Evolutionary conservation across 1,140 invertebrate genomes (phyloP).

Genomic region (Rhopalosiphum padi): DNA sequence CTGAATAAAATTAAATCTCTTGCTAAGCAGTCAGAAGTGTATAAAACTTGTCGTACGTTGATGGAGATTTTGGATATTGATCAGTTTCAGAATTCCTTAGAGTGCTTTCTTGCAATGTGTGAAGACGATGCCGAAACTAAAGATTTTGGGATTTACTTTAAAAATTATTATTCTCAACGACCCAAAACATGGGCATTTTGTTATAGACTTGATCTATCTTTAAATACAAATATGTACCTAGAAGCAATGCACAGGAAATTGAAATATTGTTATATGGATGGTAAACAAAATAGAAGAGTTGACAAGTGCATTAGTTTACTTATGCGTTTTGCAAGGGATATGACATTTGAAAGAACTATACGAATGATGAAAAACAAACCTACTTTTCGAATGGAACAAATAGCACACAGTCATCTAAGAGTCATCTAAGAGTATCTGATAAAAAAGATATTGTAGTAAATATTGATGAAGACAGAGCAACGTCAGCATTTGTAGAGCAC

Average conservation of each 20-base stretch:
- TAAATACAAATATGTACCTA: constrained; percentile 50
- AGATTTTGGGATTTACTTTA: constrained; percentile 43
- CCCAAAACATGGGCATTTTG: constrained; percentile 55
- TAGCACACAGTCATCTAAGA: too few species aligned
- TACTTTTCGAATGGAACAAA: not conserved
- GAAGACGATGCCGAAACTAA: constrained; percentile 16
- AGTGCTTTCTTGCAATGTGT: not conserved
- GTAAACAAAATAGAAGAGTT: constrained; percentile 43
- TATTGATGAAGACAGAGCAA: not conserved
- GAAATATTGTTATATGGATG: constrained; percentile 47
- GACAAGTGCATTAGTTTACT: constrained; percentile 29
- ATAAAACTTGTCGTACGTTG: not conserved
- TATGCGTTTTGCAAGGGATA: not conserved
- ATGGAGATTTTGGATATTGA: constrained; percentile 21
- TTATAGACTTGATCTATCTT: constrained; percentile 27
- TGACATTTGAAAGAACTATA: not conserved
- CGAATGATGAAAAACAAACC: not conserved
- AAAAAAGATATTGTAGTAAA: not conserved
- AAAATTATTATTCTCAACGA: constrained; percentile 16
- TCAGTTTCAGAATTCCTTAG: constrained; percentile 10
- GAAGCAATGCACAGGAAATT: constrained; percentile 51
- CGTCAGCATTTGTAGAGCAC: not conserved
- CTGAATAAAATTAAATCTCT: not conserved
- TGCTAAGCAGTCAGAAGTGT: not conserved
- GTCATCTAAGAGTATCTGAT: not conserved